These are phyloP conservation scores for Meda fulgida DNA, from an alignment of 2,797 vertebrate genomes.

Conservation along the genomic window DNA sequence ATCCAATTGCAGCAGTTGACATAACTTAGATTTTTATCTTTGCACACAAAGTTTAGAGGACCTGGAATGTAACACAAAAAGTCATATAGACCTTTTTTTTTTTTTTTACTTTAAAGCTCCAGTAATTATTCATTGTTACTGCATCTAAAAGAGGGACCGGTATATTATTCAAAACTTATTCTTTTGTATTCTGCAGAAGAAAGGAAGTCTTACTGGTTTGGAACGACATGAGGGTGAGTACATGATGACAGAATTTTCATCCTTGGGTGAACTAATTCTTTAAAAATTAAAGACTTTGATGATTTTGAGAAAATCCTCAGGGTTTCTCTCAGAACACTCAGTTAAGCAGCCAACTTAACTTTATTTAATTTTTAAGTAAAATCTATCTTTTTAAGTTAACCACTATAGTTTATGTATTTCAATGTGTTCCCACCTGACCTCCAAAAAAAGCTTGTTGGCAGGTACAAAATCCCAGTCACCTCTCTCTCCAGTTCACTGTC, in stretches of 20 bases:
- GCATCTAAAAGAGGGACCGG: not conserved
- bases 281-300: conserved; percentile 40
- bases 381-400: not conserved
- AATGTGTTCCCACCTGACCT: not conserved
- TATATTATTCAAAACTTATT: not conserved
- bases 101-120: not conserved
- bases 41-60: not conserved
- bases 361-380: not conserved
- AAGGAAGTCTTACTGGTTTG: not conserved
- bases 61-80: not conserved
- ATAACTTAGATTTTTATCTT: not conserved
- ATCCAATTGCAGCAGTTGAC: not conserved
- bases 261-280: conserved; percentile 23
- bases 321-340: conserved; percentile 15
- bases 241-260: not conserved
- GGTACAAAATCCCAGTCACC: conserved; percentile 27
- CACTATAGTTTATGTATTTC: not conserved
- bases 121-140: not conserved
- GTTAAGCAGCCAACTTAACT: not conserved
- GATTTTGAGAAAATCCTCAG: conserved; percentile 18
- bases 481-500: conserved; percentile 36
- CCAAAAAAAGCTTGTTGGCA: conserved; percentile 6
- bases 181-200: not conserved
- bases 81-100: not conserved
- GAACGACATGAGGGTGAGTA: not conserved